phyloP scores from a whole-genome alignment of 2,888 invertebrate species.

The Brenthis daphne region DNA sequence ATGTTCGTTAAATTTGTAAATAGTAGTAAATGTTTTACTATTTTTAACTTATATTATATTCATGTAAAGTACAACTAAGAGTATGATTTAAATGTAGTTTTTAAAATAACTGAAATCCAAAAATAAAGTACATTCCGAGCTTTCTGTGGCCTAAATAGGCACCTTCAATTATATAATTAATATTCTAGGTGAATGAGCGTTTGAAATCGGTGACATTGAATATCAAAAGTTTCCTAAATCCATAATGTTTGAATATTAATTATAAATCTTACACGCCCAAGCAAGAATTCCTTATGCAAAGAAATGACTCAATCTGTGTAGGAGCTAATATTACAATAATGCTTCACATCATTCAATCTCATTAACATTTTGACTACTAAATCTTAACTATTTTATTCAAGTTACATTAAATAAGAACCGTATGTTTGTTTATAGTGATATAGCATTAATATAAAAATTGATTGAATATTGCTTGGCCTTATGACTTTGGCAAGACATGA shows the following conservation, averaged over 20 bases:
- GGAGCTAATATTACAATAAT: slow-evolving; percentile 33
- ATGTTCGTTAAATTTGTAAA: no score
- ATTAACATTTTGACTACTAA: not conserved
- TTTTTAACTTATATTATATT: no score
- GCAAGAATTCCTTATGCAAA: slow-evolving; percentile 41
- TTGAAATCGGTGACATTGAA: not conserved
- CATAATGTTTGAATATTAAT: slow-evolving; percentile 28
- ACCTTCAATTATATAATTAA: no score
- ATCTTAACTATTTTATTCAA: not conserved
- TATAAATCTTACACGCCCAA: slow-evolving; percentile 35
- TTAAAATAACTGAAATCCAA: no score
- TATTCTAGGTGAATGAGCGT: no score
- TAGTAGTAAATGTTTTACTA: no score
- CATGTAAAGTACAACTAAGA: no score
- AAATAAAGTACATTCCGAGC: no score
- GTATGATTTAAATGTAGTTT: no score
- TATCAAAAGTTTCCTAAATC: not conserved
- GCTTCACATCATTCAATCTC: slow-evolving; percentile 9
- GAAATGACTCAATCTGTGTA: slow-evolving; percentile 41
- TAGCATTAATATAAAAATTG: not conserved
- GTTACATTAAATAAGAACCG: not conserved
- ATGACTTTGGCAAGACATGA: not conserved
- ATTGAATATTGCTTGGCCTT: not conserved
- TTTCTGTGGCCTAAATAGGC: no score
- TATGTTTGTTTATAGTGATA: not conserved